phyloP scores from a whole-genome alignment of 1,140 invertebrate genomes.

The Limonius californicus region DNA sequence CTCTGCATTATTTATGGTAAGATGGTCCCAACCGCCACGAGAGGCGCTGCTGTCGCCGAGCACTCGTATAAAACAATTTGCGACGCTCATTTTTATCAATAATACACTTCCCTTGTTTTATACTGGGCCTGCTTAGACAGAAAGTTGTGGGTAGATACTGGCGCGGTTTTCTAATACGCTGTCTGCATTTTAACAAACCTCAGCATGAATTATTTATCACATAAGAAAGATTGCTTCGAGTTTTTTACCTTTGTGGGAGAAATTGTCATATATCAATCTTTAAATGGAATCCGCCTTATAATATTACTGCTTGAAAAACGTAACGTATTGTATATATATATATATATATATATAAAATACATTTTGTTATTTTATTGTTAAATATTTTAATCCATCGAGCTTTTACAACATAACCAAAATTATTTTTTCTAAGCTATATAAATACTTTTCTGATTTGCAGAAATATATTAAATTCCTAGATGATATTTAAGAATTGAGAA shows the following conservation, averaged over 20 bases:
- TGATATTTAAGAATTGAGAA: too few relatives aligned
- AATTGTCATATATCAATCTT: too few relatives aligned
- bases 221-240: background rate
- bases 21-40: conserved; percentile 26
- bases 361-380: too few relatives aligned
- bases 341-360: too few relatives aligned
- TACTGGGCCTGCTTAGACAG: conserved; percentile 18
- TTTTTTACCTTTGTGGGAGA: background rate
- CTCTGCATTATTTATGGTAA: conserved; percentile 42
- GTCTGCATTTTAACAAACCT: conserved; percentile 33
- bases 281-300: too few relatives aligned
- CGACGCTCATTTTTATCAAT: conserved; percentile 45
- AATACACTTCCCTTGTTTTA: conserved; percentile 39
- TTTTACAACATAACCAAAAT: too few relatives aligned
- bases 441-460: too few relatives aligned
- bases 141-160: conserved; percentile 18
- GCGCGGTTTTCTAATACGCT: conserved; percentile 23
- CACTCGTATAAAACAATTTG: conserved; percentile 46
- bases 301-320: too few relatives aligned
- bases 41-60: conserved; percentile 33
- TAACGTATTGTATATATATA: too few relatives aligned
- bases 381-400: too few relatives aligned
- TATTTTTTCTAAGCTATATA: too few relatives aligned
- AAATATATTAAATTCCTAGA: too few relatives aligned
- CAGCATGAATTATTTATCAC: conserved; percentile 1